phyloP scores from a whole-genome alignment of 2,113 vertebrate species.

The Alouatta palliata region DNA sequence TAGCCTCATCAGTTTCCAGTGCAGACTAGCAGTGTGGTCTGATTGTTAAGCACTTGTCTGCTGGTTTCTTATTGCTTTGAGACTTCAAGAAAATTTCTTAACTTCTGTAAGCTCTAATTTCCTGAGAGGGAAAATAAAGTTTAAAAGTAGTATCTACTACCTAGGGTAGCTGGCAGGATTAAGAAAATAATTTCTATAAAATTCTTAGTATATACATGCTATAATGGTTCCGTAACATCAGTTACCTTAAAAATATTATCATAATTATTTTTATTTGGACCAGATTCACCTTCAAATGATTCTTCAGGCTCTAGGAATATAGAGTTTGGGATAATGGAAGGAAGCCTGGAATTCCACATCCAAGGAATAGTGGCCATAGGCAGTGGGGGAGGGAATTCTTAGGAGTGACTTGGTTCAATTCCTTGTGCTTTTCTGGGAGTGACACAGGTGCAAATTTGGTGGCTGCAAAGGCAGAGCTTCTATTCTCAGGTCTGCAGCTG shows the following conservation, averaged over 20 bases:
- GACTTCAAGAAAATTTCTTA: neutral
- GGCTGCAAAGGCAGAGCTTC: slow-evolving; percentile 8
- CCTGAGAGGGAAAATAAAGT: neutral
- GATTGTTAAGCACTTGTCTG: neutral
- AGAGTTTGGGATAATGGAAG: neutral
- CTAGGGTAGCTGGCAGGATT: neutral
- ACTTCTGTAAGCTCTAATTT: neutral
- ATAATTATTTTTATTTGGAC: neutral
- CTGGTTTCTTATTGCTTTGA: neutral
- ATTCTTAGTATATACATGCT: neutral
- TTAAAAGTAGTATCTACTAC: neutral
- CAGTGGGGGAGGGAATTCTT: neutral
- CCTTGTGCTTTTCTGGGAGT: neutral
- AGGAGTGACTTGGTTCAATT: neutral
- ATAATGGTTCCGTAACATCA: neutral
- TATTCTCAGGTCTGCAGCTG: neutral
- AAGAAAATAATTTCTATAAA: neutral
- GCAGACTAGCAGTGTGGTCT: neutral
- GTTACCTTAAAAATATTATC: neutral
- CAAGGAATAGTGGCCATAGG: neutral
- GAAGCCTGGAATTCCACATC: neutral
- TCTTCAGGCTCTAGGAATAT: neutral
- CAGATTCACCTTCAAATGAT: neutral
- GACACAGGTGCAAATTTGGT: neutral
- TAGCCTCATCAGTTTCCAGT: neutral